Evolutionary conservation across 92 coral and sea anemone species (phyloP).

Genomic region (Zoanthus solanderi): DNA sequence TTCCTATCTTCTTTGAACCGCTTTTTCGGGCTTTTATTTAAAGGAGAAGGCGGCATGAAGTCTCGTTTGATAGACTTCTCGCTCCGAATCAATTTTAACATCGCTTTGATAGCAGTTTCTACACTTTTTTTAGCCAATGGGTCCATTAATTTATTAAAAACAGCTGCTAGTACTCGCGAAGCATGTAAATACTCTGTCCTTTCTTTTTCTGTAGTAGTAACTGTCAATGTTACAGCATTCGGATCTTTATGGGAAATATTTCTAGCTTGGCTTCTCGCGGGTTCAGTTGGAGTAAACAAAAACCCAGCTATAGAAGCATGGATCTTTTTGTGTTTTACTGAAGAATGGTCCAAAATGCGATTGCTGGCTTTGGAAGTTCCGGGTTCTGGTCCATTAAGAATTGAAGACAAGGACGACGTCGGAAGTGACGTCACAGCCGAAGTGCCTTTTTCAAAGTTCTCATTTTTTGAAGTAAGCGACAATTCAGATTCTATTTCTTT

Average conservation of each 20-base stretch:
- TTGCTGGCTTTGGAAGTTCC: slow-evolving; percentile 11
- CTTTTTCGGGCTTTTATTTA: background rate
- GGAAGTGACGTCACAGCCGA: slow-evolving; percentile 28
- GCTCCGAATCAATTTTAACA: slow-evolving; percentile 77
- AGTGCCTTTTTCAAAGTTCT: slow-evolving; percentile 21
- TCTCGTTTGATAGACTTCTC: slow-evolving; percentile 63
- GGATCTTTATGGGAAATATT: slow-evolving; percentile 52
- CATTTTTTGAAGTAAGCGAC: background rate
- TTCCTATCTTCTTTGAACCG: background rate
- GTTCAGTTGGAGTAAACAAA: slow-evolving; percentile 37
- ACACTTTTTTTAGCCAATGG: slow-evolving; percentile 94
- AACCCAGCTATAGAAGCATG: slow-evolving; percentile 36
- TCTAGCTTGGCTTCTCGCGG: slow-evolving; percentile 17
- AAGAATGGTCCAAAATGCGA: slow-evolving; percentile 14
- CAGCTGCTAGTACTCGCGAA: slow-evolving; percentile 88
- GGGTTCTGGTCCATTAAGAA: slow-evolving; percentile 24
- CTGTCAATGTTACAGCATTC: background rate
- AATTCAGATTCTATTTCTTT: slow-evolving; percentile 7
- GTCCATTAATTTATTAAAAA: slow-evolving; percentile 87
- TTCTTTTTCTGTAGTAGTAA: slow-evolving; percentile 24
- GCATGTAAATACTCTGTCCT: slow-evolving; percentile 74
- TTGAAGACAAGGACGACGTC: slow-evolving; percentile 20
- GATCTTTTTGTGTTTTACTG: background rate
- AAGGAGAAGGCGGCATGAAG: slow-evolving; percentile 46
- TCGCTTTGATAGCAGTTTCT: slow-evolving; percentile 94